Percentiles rank a stretch among this genome's conserved stretches.
phyloP scores from a whole-genome alignment of 1,140 invertebrate genomes.

The Aphidius ervi region DNA sequence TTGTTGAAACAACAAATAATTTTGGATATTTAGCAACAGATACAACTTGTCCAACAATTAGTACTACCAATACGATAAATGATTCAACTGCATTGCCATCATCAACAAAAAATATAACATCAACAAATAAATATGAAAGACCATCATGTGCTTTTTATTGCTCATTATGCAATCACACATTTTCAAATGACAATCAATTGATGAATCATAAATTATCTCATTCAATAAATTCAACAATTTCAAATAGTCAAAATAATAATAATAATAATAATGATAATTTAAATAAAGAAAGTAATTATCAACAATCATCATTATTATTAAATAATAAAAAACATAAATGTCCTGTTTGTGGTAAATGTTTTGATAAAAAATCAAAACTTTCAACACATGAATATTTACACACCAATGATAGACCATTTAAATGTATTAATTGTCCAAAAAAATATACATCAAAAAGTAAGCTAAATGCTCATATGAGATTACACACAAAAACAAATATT shows the following conservation, averaged over 20 bases:
- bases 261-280: too few relatives aligned
- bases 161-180: constrained; percentile 43
- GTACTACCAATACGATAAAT: too few relatives aligned
- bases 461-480: constrained; percentile 44
- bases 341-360: constrained; percentile 45
- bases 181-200: constrained; percentile 39
- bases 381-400: constrained; percentile 43
- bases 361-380: constrained; percentile 49
- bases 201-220: constrained; percentile 42
- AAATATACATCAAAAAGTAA: constrained; percentile 47
- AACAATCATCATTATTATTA: too few relatives aligned
- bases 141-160: constrained; percentile 41
- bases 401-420: constrained; percentile 41
- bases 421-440: constrained; percentile 43
- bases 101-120: too few relatives aligned
- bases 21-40: constrained; percentile 8
- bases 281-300: too few relatives aligned
- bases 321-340: constrained; percentile 43
- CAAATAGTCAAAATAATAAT: too few relatives aligned
- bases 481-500: constrained; percentile 46
- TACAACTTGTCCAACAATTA: too few relatives aligned
- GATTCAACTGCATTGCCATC: too few relatives aligned
- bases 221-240: too few relatives aligned
- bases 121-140: too few relatives aligned
- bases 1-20: constrained; percentile 43